Evolutionary conservation across 1,140 invertebrate species (phyloP), one percentile per base, ranked within the genome.

Genomic region (Drosophila orosa): DNA sequence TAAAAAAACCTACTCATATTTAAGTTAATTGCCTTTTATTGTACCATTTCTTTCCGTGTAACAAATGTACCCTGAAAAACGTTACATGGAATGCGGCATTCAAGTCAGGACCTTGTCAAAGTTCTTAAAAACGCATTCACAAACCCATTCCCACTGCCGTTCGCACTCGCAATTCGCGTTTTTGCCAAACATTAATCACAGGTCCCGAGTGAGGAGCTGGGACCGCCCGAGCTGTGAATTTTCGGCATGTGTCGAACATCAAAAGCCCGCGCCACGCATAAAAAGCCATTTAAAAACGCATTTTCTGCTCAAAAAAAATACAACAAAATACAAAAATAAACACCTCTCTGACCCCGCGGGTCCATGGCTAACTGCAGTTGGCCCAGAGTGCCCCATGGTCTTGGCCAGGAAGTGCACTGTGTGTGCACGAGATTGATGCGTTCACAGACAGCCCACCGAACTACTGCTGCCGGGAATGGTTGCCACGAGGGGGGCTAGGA

Each of bases 261-360:
- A 89, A 89, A 86, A 84, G 85, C 80, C 68, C 80, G 84, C 84
- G 85, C 80, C 84, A 89, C 84, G 84, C 84, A 84, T 84, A 89
- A 89, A 89, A 89, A 80, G 78, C 82, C 86, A 90, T 90, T 90
- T 90, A 90, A 90, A 90, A 90, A 90, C 87, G 82, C 86, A 90
- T 90, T 90, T 90, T 89, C 80, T 89, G 67, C 84, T 42, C 65
- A 72, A 25, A 52, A 33, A 17, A 17, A 17, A 27, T 6, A 31
- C 5, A 13, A 31, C 31, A 19, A 22, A 8, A 39, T 37, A 13
- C 10, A 19, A 5, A 31, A 31, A 27, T 27, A 50, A 50, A 63
- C 71, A 57, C 72, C 54, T 37, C 54, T 42, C 27, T 81, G 78
- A 81, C 74, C 82, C 82, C 65, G 45, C 55, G 61, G 82, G 45